These are phyloP conservation scores for Tachysurus fulvidraco DNA, from an alignment of 2,113 vertebrate genomes.

Conservation along the genomic window DNA sequence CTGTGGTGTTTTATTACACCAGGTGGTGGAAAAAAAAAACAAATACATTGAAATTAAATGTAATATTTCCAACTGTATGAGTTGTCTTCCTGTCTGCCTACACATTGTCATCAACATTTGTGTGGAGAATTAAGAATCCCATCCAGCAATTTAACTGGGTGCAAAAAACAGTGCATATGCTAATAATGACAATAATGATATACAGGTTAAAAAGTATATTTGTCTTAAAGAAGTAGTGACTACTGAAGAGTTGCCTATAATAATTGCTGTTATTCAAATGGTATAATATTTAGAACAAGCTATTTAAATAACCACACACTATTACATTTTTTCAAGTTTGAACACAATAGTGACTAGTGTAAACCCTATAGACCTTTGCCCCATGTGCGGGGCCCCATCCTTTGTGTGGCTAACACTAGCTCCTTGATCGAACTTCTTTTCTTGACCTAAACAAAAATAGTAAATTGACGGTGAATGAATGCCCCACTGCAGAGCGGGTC, in stretches of 20 bases:
- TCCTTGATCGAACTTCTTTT: slow-evolving; percentile 1
- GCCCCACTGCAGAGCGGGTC: slow-evolving; percentile 20
- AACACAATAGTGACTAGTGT: not conserved
- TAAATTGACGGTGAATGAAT: slow-evolving; percentile 5
- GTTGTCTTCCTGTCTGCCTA: not conserved
- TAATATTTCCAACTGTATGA: not conserved
- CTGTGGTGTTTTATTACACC: not conserved
- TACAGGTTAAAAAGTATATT: not conserved
- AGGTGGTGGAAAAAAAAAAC: not conserved
- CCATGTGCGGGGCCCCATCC: not conserved
- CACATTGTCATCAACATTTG: not conserved
- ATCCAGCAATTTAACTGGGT: not conserved
- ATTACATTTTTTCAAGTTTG: not conserved
- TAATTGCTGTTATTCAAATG: not conserved
- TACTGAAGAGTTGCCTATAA: not conserved
- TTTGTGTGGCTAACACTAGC: not conserved
- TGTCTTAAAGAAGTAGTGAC: not conserved
- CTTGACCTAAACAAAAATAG: slow-evolving; percentile 3
- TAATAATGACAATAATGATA: not conserved
- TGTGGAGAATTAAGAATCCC: not conserved
- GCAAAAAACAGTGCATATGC: not conserved
- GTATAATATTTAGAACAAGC: not conserved
- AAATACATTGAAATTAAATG: not conserved
- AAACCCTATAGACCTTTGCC: not conserved
- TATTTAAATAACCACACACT: too few relatives aligned